Conservation (phyloP, 2,888 invertebrate genomes). For the Cheilosia urbana region DNA sequence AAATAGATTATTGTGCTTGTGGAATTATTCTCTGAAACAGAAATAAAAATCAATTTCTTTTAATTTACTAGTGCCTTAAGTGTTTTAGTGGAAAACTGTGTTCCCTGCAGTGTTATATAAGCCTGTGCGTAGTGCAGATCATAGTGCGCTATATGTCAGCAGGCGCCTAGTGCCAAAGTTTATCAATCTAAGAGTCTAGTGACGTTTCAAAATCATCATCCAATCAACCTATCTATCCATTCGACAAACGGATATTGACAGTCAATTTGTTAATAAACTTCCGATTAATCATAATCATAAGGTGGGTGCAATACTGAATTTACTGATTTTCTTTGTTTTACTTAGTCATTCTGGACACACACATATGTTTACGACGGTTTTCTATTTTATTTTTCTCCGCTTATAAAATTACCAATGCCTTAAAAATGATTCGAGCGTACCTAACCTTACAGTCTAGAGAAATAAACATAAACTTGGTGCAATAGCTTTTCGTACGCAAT, state of each 20-base stretch:
- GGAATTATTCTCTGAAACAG: background rate
- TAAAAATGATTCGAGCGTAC: too few relatives aligned
- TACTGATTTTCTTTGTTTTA: background rate
- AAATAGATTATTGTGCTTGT: background rate
- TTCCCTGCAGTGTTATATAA: conserved; percentile 5
- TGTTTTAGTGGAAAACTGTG: background rate
- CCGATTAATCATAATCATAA: conserved; percentile 9
- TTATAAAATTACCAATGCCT: too few relatives aligned
- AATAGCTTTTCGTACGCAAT: too few relatives aligned
- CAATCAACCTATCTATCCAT: background rate
- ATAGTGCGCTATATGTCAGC: background rate
- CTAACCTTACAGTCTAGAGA: too few relatives aligned
- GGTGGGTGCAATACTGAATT: conserved; percentile 1
- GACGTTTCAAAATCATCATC: background rate
- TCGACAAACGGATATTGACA: background rate
- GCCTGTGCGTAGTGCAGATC: background rate
- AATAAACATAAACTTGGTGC: too few relatives aligned
- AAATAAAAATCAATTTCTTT: background rate
- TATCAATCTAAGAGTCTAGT: background rate
- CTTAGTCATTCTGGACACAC: conserved; percentile 1
- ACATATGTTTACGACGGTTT: background rate
- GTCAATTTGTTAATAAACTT: conserved; percentile 13
- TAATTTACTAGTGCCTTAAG: background rate
- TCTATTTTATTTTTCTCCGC: too few relatives aligned
- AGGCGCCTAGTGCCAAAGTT: background rate